phyloP scores from a whole-genome alignment of 2,888 invertebrate species.

The Mystacides longicornis region DNA sequence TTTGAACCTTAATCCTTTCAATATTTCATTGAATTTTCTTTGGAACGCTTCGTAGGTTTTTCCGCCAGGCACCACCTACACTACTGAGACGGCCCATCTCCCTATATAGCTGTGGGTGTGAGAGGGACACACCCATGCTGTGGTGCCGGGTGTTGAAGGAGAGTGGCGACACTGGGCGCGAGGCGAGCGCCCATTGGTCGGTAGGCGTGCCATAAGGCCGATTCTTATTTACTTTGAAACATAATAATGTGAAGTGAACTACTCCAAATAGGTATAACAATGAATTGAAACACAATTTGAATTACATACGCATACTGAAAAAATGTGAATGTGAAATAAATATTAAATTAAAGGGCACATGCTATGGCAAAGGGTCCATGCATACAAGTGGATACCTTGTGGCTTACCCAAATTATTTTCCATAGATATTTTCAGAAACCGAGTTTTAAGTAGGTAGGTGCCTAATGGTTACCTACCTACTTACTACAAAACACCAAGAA shows the following conservation, averaged over 20 bases:
- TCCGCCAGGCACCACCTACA: slow-evolving; percentile 14
- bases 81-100: slow-evolving; percentile 9
- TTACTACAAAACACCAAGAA: no score
- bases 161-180: slow-evolving; percentile 35
- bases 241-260: neutral
- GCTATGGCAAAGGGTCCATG: no score
- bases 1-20: neutral
- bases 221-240: neutral
- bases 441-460: no score
- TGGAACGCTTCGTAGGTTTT: slow-evolving; percentile 10
- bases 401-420: no score
- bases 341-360: no score
- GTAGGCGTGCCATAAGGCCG: slow-evolving; percentile 33
- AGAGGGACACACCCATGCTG: slow-evolving; percentile 8
- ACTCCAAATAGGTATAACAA: no score
- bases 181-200: slow-evolving; percentile 37
- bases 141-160: slow-evolving; percentile 33
- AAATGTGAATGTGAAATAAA: no score
- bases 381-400: no score
- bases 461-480: no score
- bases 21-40: slow-evolving; percentile 2
- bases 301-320: no score
- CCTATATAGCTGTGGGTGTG: slow-evolving; percentile 9
- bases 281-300: no score
- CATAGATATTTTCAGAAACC: no score